phyloP scores from a whole-genome alignment of 1,140 invertebrate genomes.

The Dryas iulia region DNA sequence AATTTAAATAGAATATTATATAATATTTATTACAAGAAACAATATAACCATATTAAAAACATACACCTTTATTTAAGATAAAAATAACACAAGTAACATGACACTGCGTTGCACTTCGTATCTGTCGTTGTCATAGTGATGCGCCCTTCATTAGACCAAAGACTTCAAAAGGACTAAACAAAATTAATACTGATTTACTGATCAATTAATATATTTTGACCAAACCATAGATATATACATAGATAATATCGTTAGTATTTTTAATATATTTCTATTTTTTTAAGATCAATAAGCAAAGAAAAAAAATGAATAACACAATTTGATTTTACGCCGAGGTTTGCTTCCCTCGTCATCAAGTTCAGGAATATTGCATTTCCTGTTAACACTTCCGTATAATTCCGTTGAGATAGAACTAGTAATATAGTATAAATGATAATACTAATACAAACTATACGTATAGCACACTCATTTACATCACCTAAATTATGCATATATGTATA shows the following conservation, averaged over 20 bases:
- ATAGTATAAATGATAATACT: too few relatives aligned
- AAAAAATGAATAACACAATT: too few relatives aligned
- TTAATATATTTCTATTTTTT: too few relatives aligned
- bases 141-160: not conserved
- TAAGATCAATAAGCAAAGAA: not conserved
- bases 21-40: not conserved
- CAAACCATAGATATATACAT: not conserved
- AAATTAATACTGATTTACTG: not conserved
- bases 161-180: not conserved
- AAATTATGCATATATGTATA: too few relatives aligned
- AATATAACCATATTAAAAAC: too few relatives aligned
- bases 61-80: too few relatives aligned
- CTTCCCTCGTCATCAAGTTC: too few relatives aligned
- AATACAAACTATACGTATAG: too few relatives aligned
- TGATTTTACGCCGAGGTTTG: too few relatives aligned
- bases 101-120: not conserved
- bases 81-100: not conserved
- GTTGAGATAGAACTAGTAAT: not conserved
- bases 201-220: not conserved
- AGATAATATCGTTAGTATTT: too few relatives aligned
- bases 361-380: not conserved
- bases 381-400: not conserved
- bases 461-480: too few relatives aligned
- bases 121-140: not conserved
- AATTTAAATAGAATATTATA: not conserved